Percentiles rank a stretch among this genome's conserved stretches.
Evolutionary conservation across 2,888 invertebrate genomes (phyloP).

Genomic region (Drosophila cognata): DNA sequence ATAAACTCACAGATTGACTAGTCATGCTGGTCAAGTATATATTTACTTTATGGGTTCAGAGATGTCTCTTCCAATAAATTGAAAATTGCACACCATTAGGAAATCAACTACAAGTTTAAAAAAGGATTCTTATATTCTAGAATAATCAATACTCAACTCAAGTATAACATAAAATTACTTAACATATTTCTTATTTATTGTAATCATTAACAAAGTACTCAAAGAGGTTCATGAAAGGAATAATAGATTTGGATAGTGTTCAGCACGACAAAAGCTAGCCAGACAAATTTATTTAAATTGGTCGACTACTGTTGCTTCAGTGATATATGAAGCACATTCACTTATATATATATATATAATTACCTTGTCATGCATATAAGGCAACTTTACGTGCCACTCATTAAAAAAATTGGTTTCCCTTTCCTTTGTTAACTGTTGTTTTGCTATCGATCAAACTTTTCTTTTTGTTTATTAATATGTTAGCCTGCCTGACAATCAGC

Average conservation of each 20-base stretch:
- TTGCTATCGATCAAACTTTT: constrained; percentile 59
- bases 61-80: neutral
- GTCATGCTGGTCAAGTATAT: neutral
- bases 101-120: neutral
- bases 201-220: neutral
- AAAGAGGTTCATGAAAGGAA: neutral
- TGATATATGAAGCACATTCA: neutral
- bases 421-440: constrained; percentile 16
- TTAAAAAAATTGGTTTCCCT: constrained; percentile 8
- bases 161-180: neutral
- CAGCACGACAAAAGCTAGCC: neutral
- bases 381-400: constrained; percentile 21
- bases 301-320: neutral
- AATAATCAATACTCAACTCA: neutral
- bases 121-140: neutral
- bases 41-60: too few relatives aligned
- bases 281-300: neutral
- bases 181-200: too few relatives aligned
- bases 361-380: constrained; percentile 10
- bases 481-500: constrained; percentile 15
- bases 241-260: neutral
- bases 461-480: constrained; percentile 38
- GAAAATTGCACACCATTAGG: neutral
- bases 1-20: neutral
- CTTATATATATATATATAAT: neutral